A percentile compares a stretch with the other conserved stretches of the same genome.
phyloP scores from a whole-genome alignment of 1,140 invertebrate genomes.

The Proctacanthus coquilletti region DNA sequence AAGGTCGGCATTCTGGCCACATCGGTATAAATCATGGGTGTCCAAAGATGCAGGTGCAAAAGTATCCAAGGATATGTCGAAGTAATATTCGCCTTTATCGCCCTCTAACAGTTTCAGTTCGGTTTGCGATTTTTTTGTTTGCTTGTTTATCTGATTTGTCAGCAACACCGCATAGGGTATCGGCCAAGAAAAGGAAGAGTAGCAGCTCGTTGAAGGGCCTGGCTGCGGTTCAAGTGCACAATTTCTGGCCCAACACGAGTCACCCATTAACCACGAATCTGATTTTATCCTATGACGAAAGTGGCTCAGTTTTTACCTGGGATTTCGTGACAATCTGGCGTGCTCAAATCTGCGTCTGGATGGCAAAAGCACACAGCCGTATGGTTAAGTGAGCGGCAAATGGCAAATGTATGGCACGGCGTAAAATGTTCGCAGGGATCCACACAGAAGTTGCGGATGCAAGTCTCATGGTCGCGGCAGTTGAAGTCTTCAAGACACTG shows the following conservation, averaged over 20 bases:
- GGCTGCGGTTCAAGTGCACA: slow-evolving; percentile 1
- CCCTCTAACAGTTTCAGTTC: too few relatives aligned
- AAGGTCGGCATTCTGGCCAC: too few relatives aligned
- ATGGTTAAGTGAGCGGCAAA: slow-evolving; percentile 34
- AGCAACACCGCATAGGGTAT: background rate
- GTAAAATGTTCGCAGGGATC: slow-evolving; percentile 37
- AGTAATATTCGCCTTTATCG: too few relatives aligned
- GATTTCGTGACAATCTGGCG: slow-evolving; percentile 34
- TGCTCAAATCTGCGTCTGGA: slow-evolving; percentile 22
- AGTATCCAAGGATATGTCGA: too few relatives aligned
- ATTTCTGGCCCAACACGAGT: background rate
- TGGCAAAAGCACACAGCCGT: slow-evolving; percentile 37
- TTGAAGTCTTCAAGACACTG: slow-evolving; percentile 24
- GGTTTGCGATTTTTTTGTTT: background rate
- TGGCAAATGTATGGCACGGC: slow-evolving; percentile 13
- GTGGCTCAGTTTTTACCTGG: slow-evolving; percentile 35
- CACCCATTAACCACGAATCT: background rate
- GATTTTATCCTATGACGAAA: background rate
- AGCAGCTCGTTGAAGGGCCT: background rate
- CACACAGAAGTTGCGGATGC: slow-evolving; percentile 35
- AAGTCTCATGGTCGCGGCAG: slow-evolving; percentile 36
- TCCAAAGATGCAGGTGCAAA: too few relatives aligned
- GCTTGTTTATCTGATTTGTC: background rate
- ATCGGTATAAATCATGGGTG: too few relatives aligned
- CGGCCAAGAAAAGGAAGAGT: background rate